These are phyloP conservation scores for Alces alces DNA, from an alignment of 2,113 vertebrate genomes.

Conservation along the genomic window DNA sequence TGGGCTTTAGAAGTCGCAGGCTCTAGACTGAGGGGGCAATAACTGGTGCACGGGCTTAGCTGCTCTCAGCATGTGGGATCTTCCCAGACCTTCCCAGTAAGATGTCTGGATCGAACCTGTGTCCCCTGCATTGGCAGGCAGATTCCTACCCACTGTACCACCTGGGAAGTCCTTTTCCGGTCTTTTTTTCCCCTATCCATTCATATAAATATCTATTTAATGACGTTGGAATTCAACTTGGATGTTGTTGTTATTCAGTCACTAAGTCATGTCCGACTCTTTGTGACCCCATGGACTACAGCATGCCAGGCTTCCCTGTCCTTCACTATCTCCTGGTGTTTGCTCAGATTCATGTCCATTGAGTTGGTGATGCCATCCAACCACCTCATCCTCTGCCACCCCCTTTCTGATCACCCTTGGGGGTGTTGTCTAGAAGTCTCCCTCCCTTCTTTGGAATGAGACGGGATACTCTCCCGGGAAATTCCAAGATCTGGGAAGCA, in stretches of 20 bases:
- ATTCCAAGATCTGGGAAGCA: not conserved
- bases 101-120: not conserved
- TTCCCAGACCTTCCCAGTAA: not conserved
- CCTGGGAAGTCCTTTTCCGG: not conserved
- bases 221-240: not conserved
- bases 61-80: not conserved
- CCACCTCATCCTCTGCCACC: not conserved
- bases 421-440: not conserved
- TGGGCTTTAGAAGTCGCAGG: accelerated
- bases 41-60: not conserved
- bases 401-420: not conserved
- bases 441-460: not conserved
- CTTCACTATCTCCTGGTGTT: not conserved
- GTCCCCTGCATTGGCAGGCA: not conserved
- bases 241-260: not conserved
- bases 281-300: not conserved
- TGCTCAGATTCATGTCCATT: not conserved
- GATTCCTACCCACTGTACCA: not conserved
- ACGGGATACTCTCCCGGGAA: not conserved
- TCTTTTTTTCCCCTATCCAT: not conserved
- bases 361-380: not conserved
- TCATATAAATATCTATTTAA: not conserved
- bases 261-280: not conserved
- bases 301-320: not conserved
- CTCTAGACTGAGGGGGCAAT: accelerated